These are phyloP conservation scores for Caerostris darwini DNA, from an alignment of 1,140 invertebrate species.

Conservation along the genomic window DNA sequence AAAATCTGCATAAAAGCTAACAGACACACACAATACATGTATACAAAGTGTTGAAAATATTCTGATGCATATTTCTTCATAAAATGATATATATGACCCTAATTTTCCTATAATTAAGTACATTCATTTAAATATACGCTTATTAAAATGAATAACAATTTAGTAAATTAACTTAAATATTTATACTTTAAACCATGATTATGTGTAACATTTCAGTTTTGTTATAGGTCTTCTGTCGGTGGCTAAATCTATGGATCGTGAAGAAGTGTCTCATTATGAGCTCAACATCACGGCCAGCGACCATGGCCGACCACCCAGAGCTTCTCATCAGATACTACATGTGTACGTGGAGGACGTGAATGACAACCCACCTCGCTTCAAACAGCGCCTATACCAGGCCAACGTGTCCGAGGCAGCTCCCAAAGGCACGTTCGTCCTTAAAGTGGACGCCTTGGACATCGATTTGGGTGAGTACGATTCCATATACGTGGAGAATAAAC, in stretches of 20 bases:
- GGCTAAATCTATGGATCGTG: constrained; percentile 89
- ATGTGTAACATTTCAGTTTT: not conserved
- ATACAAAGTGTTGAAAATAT: no score
- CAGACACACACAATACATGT: no score
- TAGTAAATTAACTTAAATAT: no score
- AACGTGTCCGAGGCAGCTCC: constrained; percentile 90
- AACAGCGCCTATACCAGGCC: constrained; percentile 88
- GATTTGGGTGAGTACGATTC: constrained; percentile 83
- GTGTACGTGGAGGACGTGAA: constrained; percentile 88
- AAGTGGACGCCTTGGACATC: constrained; percentile 88
- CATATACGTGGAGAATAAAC: no score
- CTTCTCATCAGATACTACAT: constrained; percentile 85
- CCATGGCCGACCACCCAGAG: constrained; percentile 90
- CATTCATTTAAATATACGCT: no score
- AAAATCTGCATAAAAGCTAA: no score
- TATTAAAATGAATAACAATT: no score
- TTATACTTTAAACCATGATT: no score
- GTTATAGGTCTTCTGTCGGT: constrained; percentile 91
- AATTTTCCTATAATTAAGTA: no score
- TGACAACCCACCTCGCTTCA: constrained; percentile 91
- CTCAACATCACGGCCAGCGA: constrained; percentile 92
- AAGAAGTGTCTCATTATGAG: constrained; percentile 88
- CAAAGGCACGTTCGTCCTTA: constrained; percentile 89
- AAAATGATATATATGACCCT: no score
- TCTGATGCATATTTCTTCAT: no score